phyloP scores from a whole-genome alignment of 2,888 invertebrate species.

The Spisula solida region DNA sequence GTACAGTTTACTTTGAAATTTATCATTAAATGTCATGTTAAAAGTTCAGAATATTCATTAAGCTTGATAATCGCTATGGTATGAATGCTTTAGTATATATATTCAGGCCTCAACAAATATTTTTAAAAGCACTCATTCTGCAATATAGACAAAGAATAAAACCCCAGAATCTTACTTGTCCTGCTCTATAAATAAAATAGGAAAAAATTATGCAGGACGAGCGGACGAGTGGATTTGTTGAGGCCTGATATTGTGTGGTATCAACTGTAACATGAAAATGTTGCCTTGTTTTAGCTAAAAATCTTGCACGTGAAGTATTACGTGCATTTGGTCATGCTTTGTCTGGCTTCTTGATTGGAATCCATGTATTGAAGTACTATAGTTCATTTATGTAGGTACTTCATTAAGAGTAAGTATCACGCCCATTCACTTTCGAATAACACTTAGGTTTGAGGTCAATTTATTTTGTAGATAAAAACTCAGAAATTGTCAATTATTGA shows the following conservation, averaged over 20 bases:
- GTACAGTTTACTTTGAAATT: not conserved
- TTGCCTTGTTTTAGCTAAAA: not conserved
- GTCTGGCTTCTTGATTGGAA: not conserved
- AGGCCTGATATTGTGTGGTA: not conserved
- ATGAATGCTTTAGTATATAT: not conserved
- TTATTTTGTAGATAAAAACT: not conserved
- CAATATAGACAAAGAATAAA: too few species aligned
- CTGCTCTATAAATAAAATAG: too few species aligned
- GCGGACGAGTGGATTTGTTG: too few species aligned
- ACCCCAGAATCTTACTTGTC: too few species aligned
- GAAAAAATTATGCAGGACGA: too few species aligned
- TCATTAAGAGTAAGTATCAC: too few species aligned
- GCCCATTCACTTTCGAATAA: conserved; percentile 1
- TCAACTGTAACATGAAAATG: not conserved
- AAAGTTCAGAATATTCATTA: conserved; percentile 8
- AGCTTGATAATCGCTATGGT: not conserved
- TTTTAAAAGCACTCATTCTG: too few species aligned
- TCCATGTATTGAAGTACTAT: not conserved
- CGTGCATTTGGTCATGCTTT: not conserved
- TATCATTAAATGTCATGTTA: not conserved
- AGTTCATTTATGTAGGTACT: not conserved
- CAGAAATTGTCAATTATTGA: not conserved
- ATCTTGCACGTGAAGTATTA: not conserved
- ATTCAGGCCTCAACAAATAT: too few species aligned
- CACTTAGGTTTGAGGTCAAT: conserved; percentile 8